These are phyloP conservation scores for Aphrocallistes beatrix DNA, from an alignment of 37 sponge, comb jelly and placozoan genomes.

Conservation along the genomic window DNA sequence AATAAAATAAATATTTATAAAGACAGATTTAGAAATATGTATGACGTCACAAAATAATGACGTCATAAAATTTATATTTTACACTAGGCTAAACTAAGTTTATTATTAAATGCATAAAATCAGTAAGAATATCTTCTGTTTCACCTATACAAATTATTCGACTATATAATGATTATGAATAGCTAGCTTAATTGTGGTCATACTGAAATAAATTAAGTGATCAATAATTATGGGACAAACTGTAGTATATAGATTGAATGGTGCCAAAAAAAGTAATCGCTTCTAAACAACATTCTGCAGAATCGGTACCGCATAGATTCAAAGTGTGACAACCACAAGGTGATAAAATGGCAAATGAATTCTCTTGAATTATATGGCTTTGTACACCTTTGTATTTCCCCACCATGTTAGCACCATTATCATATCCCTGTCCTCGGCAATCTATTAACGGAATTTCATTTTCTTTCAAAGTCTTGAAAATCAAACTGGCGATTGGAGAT, in stretches of 20 bases:
- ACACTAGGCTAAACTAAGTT: too few relatives aligned
- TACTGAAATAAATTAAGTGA: too few relatives aligned
- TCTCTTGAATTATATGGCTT: neutral
- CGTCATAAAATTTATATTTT: too few relatives aligned
- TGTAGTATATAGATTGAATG: neutral
- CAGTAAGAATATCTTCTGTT: too few relatives aligned
- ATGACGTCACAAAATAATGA: too few relatives aligned
- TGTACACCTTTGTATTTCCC: neutral
- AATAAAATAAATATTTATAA: too few relatives aligned
- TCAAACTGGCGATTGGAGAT: neutral
- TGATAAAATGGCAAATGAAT: neutral
- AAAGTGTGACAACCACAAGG: neutral
- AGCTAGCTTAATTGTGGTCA: too few relatives aligned
- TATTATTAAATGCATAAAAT: too few relatives aligned
- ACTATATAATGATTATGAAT: too few relatives aligned
- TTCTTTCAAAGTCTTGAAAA: neutral
- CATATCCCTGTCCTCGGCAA: neutral
- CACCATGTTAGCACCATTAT: conserved; percentile 8
- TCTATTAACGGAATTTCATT: neutral
- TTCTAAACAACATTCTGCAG: neutral
- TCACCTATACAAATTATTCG: too few relatives aligned
- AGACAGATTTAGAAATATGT: too few relatives aligned
- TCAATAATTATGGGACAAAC: too few relatives aligned
- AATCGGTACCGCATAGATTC: neutral
- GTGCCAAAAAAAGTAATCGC: neutral